Percentiles rank a stretch among this genome's conserved stretches.
These are phyloP conservation scores for Brassicogethes aeneus DNA, from an alignment of 2,888 invertebrate species.

Conservation along the genomic window DNA sequence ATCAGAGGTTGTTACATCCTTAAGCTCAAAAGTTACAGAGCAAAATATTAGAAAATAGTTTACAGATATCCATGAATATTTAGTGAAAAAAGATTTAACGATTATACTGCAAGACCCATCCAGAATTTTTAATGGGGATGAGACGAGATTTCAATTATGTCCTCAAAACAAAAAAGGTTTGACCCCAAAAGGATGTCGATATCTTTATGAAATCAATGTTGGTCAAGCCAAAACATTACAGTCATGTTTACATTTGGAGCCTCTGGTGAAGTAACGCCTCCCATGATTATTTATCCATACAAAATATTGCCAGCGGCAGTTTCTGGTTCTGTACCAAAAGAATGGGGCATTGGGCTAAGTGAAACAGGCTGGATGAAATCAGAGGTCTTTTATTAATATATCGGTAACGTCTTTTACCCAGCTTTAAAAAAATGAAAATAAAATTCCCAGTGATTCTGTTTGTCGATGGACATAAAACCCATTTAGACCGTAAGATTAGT, in stretches of 20 bases:
- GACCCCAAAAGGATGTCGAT: not conserved
- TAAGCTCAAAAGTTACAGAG: not conserved
- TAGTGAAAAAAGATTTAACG: not conserved
- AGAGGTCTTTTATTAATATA: slow-evolving; percentile 23
- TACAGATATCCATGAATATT: not conserved
- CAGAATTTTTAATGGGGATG: not conserved
- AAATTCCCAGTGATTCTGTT: slow-evolving; percentile 16
- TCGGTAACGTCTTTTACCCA: slow-evolving; percentile 14
- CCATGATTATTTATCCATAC: not conserved
- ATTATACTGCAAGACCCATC: not conserved
- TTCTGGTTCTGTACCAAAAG: not conserved
- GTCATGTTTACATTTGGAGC: not conserved
- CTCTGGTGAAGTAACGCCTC: not conserved
- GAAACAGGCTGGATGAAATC: slow-evolving; percentile 25
- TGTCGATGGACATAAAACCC: slow-evolving; percentile 20
- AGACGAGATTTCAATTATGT: not conserved
- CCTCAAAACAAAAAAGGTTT: not conserved
- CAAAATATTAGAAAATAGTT: slow-evolving; percentile 1
- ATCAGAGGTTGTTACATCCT: not conserved
- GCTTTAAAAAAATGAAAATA: slow-evolving; percentile 12
- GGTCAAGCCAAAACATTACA: not conserved
- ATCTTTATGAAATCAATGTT: not conserved
- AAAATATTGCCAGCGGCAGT: not conserved
- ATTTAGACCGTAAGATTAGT: slow-evolving; percentile 18
- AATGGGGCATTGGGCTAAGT: slow-evolving; percentile 26